Conservation (phyloP, 2,888 invertebrate genomes). For the Mactromeris polynyma region DNA sequence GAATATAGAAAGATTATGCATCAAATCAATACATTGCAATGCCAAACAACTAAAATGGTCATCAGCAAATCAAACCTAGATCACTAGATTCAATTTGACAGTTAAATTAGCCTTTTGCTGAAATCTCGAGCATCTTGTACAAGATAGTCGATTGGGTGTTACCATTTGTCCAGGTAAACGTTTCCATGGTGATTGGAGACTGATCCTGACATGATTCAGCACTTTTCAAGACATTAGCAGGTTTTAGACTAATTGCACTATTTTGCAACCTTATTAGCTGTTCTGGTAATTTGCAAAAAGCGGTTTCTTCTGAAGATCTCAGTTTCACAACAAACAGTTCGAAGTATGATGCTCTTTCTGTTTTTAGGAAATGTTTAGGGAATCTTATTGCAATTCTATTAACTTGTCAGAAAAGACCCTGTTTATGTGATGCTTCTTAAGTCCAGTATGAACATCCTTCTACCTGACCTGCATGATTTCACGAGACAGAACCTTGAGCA, state of each 20-base stretch:
- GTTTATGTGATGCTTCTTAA: too few species aligned
- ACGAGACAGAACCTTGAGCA: too few species aligned
- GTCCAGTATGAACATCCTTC: too few species aligned
- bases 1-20: background rate
- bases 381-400: too few species aligned
- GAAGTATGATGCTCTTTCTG: too few species aligned
- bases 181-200: slow-evolving; percentile 68
- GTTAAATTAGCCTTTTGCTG: slow-evolving; percentile 69
- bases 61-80: background rate
- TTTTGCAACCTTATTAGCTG: too few species aligned
- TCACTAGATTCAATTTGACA: slow-evolving; percentile 20
- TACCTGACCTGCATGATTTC: too few species aligned
- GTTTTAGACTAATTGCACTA: background rate
- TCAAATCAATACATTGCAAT: background rate
- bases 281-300: too few species aligned
- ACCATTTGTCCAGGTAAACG: slow-evolving; percentile 66
- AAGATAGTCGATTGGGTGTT: slow-evolving; percentile 67
- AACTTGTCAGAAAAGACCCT: too few species aligned
- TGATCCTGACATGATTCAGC: slow-evolving; percentile 53
- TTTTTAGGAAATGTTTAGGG: too few species aligned
- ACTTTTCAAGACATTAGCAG: slow-evolving; percentile 37
- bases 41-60: background rate
- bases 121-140: slow-evolving; percentile 63
- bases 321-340: too few species aligned
- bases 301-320: too few species aligned